phyloP scores from a whole-genome alignment of 2,888 invertebrate species.

The Melipona beecheii region DNA sequence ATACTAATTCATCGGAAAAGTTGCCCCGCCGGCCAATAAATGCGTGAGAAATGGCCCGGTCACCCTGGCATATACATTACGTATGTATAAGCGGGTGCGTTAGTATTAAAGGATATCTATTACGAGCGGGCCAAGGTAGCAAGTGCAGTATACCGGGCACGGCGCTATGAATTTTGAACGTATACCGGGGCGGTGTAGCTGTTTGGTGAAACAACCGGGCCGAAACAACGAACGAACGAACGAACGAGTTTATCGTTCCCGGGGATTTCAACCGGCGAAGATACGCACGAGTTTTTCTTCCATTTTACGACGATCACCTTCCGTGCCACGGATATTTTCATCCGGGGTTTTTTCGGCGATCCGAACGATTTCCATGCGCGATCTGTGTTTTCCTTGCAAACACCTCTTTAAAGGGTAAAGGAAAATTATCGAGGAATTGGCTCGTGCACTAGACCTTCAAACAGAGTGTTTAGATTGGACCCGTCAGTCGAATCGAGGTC shows the following conservation, averaged over 20 bases:
- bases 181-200: slow-evolving; percentile 64
- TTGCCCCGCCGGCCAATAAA: slow-evolving; percentile 43
- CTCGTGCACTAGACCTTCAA: not conserved
- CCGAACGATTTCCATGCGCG: not conserved
- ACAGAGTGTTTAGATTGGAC: not conserved
- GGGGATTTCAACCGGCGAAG: slow-evolving; percentile 54
- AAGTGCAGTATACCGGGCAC: slow-evolving; percentile 77
- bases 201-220: slow-evolving; percentile 51
- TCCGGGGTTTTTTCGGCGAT: not conserved
- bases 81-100: slow-evolving; percentile 44
- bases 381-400: not conserved
- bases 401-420: not conserved
- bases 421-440: not conserved
- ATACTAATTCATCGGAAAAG: slow-evolving; percentile 58
- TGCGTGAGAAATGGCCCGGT: slow-evolving; percentile 53
- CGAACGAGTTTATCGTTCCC: slow-evolving; percentile 70
- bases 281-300: slow-evolving; percentile 30
- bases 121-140: slow-evolving; percentile 69
- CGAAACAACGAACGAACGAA: slow-evolving; percentile 55
- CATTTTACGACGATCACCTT: slow-evolving; percentile 42
- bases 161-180: slow-evolving; percentile 79
- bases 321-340: not conserved
- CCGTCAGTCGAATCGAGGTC: not conserved
- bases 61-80: slow-evolving; percentile 49
- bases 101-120: slow-evolving; percentile 79